Conservation (phyloP, 2,113 vertebrate genomes). For the Lathamus discolor region DNA sequence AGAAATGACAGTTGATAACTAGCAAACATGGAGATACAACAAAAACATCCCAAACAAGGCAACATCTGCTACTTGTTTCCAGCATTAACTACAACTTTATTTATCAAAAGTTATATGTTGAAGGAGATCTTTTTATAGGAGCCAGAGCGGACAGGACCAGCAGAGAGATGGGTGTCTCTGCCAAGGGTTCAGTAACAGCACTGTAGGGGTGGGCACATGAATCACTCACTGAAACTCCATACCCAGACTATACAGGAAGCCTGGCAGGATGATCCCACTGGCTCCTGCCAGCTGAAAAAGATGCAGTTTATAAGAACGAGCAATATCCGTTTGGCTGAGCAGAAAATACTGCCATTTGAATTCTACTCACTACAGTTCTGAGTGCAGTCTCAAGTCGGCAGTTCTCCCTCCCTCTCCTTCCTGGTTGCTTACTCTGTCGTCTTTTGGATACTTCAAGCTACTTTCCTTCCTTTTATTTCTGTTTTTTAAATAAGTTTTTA, state of each 20-base stretch:
- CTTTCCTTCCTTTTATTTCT: background rate
- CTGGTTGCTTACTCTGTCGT: background rate
- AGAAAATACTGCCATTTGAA: background rate
- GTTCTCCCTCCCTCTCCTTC: background rate
- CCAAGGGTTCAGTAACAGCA: background rate
- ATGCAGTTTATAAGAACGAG: rapidly evolving
- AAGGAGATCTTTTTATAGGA: background rate
- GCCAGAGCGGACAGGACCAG: background rate
- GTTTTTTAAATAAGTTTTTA: background rate
- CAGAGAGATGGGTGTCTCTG: background rate
- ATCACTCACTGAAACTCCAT: background rate
- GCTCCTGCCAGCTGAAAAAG: background rate
- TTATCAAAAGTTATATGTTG: background rate
- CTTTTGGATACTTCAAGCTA: background rate
- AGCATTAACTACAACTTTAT: background rate
- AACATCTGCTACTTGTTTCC: background rate
- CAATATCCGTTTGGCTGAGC: background rate
- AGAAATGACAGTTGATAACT: background rate
- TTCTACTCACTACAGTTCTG: background rate
- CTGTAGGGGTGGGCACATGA: background rate
- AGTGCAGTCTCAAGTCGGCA: background rate
- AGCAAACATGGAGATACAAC: background rate
- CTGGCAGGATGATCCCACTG: rapidly evolving
- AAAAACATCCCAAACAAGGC: background rate
- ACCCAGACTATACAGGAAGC: background rate